Base-by-base conservation (phyloP, 2,888 invertebrate species). In the Entomobrya proxima region DNA sequence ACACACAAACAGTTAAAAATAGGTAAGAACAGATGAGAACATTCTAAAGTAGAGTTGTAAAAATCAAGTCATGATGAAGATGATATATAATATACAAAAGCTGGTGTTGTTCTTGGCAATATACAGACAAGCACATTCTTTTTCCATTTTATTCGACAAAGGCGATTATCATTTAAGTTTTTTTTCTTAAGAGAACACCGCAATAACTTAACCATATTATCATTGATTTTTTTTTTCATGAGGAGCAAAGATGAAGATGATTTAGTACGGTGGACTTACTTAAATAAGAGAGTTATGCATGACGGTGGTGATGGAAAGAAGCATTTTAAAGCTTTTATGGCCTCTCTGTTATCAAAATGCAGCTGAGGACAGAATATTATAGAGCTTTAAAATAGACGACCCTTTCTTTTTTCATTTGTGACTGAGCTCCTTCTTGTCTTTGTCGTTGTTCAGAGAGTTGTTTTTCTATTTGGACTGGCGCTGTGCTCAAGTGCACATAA, bases 381-480 rank as follows among this genome's bases (percentile, higher is more conserved):
- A 35, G 35, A 55, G 2, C 18, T 61, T 24, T 4, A 44, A 27
- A 24, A 44, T 27, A 35, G 40, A 27, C 15, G 61, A 55, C 35
- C 50, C 50, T 75, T 69, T 32, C 18, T 72, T 27, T 37, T 30
- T 37, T 47, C 30, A n/a, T 32, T 75, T 30, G 30, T 74, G n/a
- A n/a, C n/a, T n/a, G n/a, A n/a, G n/a, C 40, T 72, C 44, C 44
- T 74, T 61, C n/a, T 35, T 50, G 50, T 40, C 40, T 58, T 61
- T 77, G 35, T 77, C 61, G 30, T 44, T 55, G 35, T 37, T 67
- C n/a, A 21, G n/a, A 21, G 21, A 50, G 50, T 50, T 75, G 32
- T 35, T 55, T 40, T 61, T 61, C 40, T 37, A n/a, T 50, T 52
- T 52, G 79, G 79, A 79, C 79, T 79, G 79, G 79, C 79, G 55